Conservation (phyloP, 64 coral and sea anemone species). For the Pocillopora verrucosa region DNA sequence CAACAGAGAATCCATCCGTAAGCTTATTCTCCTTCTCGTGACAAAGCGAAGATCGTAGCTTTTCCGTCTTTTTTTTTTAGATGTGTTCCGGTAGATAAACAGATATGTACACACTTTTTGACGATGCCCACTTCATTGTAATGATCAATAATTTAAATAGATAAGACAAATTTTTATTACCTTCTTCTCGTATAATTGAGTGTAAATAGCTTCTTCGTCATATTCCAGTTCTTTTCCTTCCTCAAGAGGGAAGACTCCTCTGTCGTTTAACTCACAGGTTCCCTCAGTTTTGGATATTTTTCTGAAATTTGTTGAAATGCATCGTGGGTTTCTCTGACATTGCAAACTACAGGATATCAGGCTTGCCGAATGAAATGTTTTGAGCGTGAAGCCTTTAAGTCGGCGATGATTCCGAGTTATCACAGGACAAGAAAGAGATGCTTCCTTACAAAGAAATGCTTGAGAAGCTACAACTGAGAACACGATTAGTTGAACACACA, state of each 20-base stretch:
- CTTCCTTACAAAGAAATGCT: neutral
- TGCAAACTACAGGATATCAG: neutral
- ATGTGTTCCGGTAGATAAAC: no score
- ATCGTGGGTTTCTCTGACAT: constrained; percentile 25
- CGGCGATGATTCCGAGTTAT: neutral
- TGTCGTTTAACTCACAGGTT: constrained; percentile 13
- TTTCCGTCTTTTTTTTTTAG: no score
- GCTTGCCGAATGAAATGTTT: constrained; percentile 4
- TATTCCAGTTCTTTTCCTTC: neutral
- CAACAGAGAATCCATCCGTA: no score
- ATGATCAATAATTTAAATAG: neutral
- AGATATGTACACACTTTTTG: no score
- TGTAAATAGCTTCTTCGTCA: neutral
- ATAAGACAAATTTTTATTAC: neutral
- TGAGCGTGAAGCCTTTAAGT: neutral
- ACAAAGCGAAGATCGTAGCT: no score
- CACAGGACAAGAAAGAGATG: neutral
- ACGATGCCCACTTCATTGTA: no score
- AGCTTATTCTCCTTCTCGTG: no score
- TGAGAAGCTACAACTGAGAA: neutral
- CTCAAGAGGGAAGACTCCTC: neutral
- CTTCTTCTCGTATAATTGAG: neutral
- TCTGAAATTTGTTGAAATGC: neutral
- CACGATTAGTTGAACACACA: neutral
- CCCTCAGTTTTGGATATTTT: neutral